Evolutionary conservation across 2,797 vertebrate genomes (phyloP).

Genomic region (Tokudaia tokunoshimensis): DNA sequence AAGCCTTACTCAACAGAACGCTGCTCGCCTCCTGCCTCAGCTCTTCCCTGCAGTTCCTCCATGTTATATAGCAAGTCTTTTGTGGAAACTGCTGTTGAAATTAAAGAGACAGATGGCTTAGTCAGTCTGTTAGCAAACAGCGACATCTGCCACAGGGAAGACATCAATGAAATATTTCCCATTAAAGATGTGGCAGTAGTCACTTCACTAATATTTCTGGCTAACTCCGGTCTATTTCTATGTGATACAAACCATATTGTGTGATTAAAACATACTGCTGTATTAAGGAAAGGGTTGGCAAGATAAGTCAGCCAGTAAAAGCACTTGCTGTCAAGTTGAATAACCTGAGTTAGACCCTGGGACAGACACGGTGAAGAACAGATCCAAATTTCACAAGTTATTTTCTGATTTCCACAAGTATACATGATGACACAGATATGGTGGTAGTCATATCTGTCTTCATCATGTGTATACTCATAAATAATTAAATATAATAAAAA

Average conservation of each 20-base stretch:
- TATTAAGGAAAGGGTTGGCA: background rate
- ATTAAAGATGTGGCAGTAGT: background rate
- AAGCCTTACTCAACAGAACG: constrained; percentile 63
- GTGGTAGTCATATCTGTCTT: background rate
- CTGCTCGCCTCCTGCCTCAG: constrained; percentile 71
- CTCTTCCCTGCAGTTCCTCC: constrained; percentile 81
- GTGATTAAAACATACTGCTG: constrained; percentile 7
- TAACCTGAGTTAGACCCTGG: background rate
- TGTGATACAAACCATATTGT: background rate
- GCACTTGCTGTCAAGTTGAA: background rate
- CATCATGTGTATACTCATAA: background rate
- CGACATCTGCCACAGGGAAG: constrained; percentile 65
- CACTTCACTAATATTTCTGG: constrained; percentile 44
- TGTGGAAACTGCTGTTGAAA: constrained; percentile 78
- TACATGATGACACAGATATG: background rate
- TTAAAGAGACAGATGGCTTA: constrained; percentile 78
- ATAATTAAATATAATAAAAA: background rate
- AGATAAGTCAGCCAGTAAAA: background rate
- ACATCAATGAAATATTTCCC: constrained; percentile 59
- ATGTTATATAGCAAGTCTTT: constrained; percentile 34
- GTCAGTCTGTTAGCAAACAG: constrained; percentile 80
- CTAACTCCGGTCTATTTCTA: constrained; percentile 2
- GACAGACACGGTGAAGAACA: background rate
- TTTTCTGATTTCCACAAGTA: background rate
- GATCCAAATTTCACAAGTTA: background rate